phyloP scores from a whole-genome alignment of 2,113 vertebrate genomes.

The Passer montanus region DNA sequence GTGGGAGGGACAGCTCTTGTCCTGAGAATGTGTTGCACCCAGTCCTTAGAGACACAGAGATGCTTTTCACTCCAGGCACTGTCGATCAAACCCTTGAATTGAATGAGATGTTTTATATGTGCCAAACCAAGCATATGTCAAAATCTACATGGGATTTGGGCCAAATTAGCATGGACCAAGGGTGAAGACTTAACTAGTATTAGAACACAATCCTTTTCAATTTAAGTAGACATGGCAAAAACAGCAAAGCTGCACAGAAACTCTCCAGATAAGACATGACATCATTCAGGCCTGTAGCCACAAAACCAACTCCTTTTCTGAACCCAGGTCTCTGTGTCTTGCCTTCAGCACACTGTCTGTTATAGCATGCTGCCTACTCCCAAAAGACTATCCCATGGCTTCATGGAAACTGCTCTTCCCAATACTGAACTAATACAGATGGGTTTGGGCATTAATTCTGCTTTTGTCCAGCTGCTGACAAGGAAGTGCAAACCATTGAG shows the following conservation, averaged over 20 bases:
- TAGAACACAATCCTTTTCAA: neutral
- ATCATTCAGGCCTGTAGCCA: conserved; percentile 34
- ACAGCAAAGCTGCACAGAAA: neutral
- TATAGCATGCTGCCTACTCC: conserved; percentile 24
- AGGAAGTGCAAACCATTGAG: conserved; percentile 15
- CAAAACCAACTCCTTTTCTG: conserved; percentile 22
- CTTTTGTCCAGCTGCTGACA: conserved; percentile 53
- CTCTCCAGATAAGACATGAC: conserved; percentile 3
- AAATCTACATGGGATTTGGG: neutral
- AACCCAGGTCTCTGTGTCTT: neutral
- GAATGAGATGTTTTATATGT: neutral
- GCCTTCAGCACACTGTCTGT: neutral
- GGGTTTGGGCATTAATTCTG: conserved; percentile 17
- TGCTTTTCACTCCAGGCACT: neutral
- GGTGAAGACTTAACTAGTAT: neutral
- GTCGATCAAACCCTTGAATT: neutral
- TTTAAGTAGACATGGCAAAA: neutral
- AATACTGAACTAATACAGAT: conserved; percentile 16
- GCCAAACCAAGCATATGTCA: neutral
- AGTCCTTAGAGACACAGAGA: neutral
- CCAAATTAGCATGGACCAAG: neutral
- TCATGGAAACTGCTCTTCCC: conserved; percentile 28
- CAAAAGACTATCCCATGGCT: conserved; percentile 1
- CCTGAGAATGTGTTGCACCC: rapidly evolving
- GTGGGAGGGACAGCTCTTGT: neutral